phyloP scores from a whole-genome alignment of 2,888 invertebrate genomes.

The Hemicrepidius hirtus region DNA sequence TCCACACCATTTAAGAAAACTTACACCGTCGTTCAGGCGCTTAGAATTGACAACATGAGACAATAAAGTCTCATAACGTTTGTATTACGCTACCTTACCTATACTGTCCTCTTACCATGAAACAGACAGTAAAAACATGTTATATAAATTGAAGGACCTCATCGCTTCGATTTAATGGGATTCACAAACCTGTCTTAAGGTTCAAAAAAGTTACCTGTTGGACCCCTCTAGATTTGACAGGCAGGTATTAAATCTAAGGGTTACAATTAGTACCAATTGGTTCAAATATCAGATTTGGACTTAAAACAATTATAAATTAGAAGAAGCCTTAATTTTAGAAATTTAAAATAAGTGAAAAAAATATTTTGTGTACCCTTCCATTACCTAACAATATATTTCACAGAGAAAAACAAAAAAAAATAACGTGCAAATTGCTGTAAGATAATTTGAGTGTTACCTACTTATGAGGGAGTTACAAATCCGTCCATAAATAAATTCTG shows the following conservation, averaged over 20 bases:
- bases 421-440: neutral
- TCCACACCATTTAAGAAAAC: too few species aligned
- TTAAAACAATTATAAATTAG: slow-evolving; percentile 17
- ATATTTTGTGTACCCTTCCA: neutral
- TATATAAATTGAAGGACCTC: slow-evolving; percentile 25
- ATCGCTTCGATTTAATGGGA: slow-evolving; percentile 21
- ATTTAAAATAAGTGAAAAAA: too few species aligned
- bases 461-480: neutral
- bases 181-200: slow-evolving; percentile 19
- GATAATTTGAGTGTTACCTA: neutral
- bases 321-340: too few species aligned
- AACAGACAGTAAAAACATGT: slow-evolving; percentile 11
- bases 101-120: too few species aligned
- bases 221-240: slow-evolving; percentile 30
- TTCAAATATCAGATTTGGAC: slow-evolving; percentile 18
- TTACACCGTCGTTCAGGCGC: too few species aligned
- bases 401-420: neutral
- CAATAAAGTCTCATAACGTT: too few species aligned
- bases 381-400: slow-evolving; percentile 6
- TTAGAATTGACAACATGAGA: too few species aligned
- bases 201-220: slow-evolving; percentile 32
- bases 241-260: slow-evolving; percentile 27
- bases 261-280: slow-evolving; percentile 36
- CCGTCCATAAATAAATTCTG: slow-evolving; percentile 11
- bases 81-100: too few species aligned